Conservation (phyloP, 2,113 vertebrate genomes). For the Phalacrocorax carbo region DNA sequence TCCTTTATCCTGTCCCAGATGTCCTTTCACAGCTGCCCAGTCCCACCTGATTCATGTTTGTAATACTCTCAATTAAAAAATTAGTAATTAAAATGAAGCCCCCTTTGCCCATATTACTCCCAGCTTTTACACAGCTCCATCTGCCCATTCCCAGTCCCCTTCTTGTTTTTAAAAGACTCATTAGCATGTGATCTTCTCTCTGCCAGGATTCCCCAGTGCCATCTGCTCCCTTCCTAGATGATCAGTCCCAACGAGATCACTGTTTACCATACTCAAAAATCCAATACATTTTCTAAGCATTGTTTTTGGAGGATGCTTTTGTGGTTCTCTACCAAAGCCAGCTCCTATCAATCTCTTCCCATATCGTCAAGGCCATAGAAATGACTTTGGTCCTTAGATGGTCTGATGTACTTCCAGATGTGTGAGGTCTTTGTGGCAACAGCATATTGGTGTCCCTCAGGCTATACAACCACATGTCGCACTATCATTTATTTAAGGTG, state of each 20-base stretch:
- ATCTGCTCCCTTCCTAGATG: constrained; percentile 41
- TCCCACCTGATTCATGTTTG: constrained; percentile 33
- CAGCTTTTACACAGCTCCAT: constrained; percentile 36
- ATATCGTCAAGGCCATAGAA: neutral
- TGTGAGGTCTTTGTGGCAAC: neutral
- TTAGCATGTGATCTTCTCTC: constrained; percentile 34
- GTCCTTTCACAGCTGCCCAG: constrained; percentile 28
- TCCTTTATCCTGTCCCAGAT: constrained; percentile 33
- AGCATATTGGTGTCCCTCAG: neutral
- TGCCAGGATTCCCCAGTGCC: constrained; percentile 47
- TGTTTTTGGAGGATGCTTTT: neutral
- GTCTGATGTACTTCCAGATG: neutral
- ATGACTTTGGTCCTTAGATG: neutral
- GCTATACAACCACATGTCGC: neutral
- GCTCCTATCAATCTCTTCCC: neutral
- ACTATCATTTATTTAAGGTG: neutral
- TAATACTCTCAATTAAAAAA: constrained; percentile 48
- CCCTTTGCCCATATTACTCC: constrained; percentile 6
- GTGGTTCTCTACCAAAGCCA: neutral
- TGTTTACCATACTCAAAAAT: neutral
- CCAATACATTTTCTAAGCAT: neutral
- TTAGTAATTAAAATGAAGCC: constrained; percentile 57
- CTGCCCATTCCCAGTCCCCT: constrained; percentile 28
- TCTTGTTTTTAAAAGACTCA: constrained; percentile 34
- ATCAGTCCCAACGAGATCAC: neutral